These are phyloP conservation scores for Gymnarchus niloticus DNA, from an alignment of 2,113 vertebrate genomes.

Conservation along the genomic window DNA sequence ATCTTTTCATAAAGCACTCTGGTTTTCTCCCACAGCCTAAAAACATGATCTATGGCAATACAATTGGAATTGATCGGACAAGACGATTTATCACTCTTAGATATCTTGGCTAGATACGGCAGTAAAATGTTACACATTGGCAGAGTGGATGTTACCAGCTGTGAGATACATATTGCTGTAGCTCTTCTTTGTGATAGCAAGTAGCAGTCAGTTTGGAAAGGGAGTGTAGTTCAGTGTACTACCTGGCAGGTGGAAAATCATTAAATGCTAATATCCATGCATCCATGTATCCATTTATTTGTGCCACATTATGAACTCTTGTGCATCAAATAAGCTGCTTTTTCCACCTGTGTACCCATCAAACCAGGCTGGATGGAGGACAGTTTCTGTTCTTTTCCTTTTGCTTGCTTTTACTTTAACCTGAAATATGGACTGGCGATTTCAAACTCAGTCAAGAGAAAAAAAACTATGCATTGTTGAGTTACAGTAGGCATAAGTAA, in stretches of 20 bases:
- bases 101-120: too few relatives aligned
- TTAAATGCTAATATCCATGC: background rate
- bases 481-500: too few relatives aligned
- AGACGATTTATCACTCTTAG: too few relatives aligned
- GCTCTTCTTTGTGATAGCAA: background rate
- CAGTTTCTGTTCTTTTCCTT: too few relatives aligned
- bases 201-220: background rate
- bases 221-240: background rate
- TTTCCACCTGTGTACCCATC: background rate
- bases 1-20: too few relatives aligned
- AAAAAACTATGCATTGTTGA: too few relatives aligned
- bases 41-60: too few relatives aligned
- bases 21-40: too few relatives aligned
- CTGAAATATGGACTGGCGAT: too few relatives aligned
- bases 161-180: background rate
- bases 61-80: too few relatives aligned
- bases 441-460: too few relatives aligned
- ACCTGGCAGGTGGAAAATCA: background rate
- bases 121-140: background rate
- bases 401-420: too few relatives aligned
- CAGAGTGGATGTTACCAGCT: background rate
- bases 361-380: background rate
- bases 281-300: background rate
- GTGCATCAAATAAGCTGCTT: background rate
- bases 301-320: background rate